Evolutionary conservation across 2,888 invertebrate genomes (phyloP).

Genomic region (Melitaea athalia): DNA sequence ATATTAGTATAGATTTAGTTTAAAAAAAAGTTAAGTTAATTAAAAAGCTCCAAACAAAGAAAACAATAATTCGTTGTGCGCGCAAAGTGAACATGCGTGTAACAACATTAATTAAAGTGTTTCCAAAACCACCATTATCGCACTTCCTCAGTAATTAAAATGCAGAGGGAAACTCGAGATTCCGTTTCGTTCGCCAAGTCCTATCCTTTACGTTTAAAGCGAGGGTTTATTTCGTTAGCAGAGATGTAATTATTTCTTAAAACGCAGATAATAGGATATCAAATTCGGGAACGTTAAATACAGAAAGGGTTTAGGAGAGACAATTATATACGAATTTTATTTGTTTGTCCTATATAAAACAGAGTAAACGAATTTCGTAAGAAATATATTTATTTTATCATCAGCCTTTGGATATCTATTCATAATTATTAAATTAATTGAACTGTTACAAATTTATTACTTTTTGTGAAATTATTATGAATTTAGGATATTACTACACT

Average conservation of each 20-base stretch:
- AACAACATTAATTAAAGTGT: slow-evolving; percentile 78
- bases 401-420: background rate
- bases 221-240: slow-evolving; percentile 38
- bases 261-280: slow-evolving; percentile 42
- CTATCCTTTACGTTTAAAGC: slow-evolving; percentile 45
- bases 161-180: slow-evolving; percentile 69
- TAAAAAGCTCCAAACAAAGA: slow-evolving; percentile 3
- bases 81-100: slow-evolving; percentile 68
- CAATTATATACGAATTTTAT: slow-evolving; percentile 30
- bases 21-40: background rate
- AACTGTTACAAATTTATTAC: too few relatives aligned
- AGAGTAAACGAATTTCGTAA: background rate
- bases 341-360: background rate
- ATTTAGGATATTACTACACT: too few relatives aligned
- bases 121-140: slow-evolving; percentile 77
- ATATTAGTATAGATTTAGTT: too few relatives aligned
- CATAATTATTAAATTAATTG: background rate
- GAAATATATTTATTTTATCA: background rate
- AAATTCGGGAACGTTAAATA: slow-evolving; percentile 38
- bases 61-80: slow-evolving; percentile 61
- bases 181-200: slow-evolving; percentile 49
- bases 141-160: slow-evolving; percentile 77
- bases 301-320: slow-evolving; percentile 15
- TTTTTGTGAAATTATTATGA: too few relatives aligned
- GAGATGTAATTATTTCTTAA: slow-evolving; percentile 41